phyloP scores from a whole-genome alignment of 2,888 invertebrate species.

The Sesamia inferens region DNA sequence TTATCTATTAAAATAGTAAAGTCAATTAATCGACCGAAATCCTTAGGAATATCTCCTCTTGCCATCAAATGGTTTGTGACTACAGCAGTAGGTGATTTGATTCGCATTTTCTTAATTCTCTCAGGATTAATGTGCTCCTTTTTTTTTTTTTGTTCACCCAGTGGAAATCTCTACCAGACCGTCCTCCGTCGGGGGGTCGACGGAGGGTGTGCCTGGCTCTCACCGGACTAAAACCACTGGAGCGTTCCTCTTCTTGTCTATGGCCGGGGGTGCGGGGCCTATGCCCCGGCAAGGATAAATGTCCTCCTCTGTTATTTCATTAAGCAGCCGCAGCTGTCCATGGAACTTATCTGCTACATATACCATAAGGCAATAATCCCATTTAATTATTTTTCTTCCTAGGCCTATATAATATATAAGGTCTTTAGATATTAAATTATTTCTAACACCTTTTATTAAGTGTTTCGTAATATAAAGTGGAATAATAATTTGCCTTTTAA shows the following conservation, averaged over 20 bases:
- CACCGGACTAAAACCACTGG: too few species aligned
- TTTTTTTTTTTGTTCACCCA: too few species aligned
- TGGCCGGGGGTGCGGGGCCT: too few species aligned
- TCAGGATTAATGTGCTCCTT: background rate
- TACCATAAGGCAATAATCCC: too few species aligned
- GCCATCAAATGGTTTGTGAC: conserved; percentile 2
- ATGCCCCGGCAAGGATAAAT: too few species aligned
- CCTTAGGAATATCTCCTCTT: conserved; percentile 1
- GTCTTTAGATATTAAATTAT: background rate
- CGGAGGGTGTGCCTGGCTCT: too few species aligned
- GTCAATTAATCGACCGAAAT: conserved; percentile 5
- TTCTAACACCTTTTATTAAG: conserved; percentile 7
- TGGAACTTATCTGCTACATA: too few species aligned
- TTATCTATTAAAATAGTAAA: conserved; percentile 13
- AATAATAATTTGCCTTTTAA: background rate
- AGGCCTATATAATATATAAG: too few species aligned
- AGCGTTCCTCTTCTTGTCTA: too few species aligned
- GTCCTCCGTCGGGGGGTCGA: too few species aligned
- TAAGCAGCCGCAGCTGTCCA: background rate
- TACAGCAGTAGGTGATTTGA: conserved; percentile 5
- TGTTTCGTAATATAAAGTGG: background rate
- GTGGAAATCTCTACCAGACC: too few species aligned
- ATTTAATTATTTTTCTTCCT: too few species aligned
- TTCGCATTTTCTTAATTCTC: background rate
- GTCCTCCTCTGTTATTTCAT: conserved; percentile 6